phyloP scores from a whole-genome alignment of 2,797 vertebrate species.

The Rhabdomys pumilio region DNA sequence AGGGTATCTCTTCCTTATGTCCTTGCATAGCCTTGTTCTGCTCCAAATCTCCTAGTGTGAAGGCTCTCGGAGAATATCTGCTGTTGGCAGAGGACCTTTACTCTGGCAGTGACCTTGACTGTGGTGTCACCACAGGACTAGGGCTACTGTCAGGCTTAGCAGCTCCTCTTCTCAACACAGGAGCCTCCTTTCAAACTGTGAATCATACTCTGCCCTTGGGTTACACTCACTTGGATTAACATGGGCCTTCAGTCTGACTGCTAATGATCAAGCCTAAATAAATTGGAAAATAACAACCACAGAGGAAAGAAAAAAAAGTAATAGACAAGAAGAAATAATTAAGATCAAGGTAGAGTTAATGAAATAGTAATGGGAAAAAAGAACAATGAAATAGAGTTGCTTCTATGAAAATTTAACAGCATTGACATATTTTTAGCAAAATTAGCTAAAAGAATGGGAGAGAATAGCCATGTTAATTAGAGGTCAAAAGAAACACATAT shows the following conservation, averaged over 20 bases:
- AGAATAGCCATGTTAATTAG: neutral
- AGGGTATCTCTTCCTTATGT: neutral
- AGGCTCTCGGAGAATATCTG: neutral
- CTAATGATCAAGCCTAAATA: constrained; percentile 58
- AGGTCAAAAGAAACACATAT: neutral
- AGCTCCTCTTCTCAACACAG: neutral
- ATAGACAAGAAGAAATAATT: neutral
- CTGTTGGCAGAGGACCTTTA: neutral
- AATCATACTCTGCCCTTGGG: neutral
- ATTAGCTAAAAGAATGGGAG: neutral
- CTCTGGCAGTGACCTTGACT: neutral
- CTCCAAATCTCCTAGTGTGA: neutral
- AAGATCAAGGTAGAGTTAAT: neutral
- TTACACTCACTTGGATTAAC: neutral
- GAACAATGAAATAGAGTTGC: neutral
- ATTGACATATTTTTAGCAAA: neutral
- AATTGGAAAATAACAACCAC: constrained; percentile 45
- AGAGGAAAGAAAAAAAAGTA: neutral
- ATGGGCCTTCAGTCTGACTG: constrained; percentile 8
- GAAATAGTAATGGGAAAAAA: neutral
- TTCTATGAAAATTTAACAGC: neutral
- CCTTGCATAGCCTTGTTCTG: neutral
- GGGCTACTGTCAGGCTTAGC: too few relatives aligned
- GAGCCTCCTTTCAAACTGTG: constrained; percentile 1
- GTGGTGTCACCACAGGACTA: neutral